Percentiles rank a stretch among this genome's conserved stretches.
phyloP scores from a whole-genome alignment of 2,797 vertebrate species.

The Linurgus olivaceus region DNA sequence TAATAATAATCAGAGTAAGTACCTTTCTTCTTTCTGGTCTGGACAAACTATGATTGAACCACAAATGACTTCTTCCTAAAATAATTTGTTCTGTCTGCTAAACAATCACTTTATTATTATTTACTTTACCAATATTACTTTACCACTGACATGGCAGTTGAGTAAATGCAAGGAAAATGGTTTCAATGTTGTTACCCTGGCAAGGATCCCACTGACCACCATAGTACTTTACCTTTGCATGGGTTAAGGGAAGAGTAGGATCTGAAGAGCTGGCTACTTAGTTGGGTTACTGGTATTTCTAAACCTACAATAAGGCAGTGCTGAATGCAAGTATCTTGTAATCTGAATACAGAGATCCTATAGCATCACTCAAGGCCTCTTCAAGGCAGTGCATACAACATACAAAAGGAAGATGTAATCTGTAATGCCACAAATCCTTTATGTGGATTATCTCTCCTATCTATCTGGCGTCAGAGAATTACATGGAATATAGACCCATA shows the following conservation, averaged over 20 bases:
- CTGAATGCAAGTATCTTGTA: not conserved
- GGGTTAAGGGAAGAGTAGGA: slow-evolving; percentile 14
- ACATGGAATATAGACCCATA: slow-evolving; percentile 45
- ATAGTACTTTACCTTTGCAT: not conserved
- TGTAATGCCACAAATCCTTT: slow-evolving; percentile 53
- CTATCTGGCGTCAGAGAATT: slow-evolving; percentile 59
- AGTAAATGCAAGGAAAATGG: not conserved
- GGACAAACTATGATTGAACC: not conserved
- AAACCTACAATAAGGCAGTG: not conserved
- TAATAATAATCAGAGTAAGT: not conserved
- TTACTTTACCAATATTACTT: not conserved
- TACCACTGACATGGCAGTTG: not conserved
- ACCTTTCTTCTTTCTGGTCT: not conserved
- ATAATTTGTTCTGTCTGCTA: not conserved
- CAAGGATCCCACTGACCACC: not conserved
- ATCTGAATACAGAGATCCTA: slow-evolving; percentile 14
- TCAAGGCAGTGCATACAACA: slow-evolving; percentile 5
- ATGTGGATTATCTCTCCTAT: slow-evolving; percentile 59
- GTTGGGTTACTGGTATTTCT: not conserved
- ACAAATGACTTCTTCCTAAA: not conserved
- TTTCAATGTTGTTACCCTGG: not conserved
- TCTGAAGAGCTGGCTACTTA: not conserved
- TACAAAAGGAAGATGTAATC: slow-evolving; percentile 10
- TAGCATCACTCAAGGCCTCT: slow-evolving; percentile 26
- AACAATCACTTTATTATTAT: not conserved